These are phyloP conservation scores for Equus przewalskii DNA, from an alignment of 2,113 vertebrate species.

Conservation along the genomic window DNA sequence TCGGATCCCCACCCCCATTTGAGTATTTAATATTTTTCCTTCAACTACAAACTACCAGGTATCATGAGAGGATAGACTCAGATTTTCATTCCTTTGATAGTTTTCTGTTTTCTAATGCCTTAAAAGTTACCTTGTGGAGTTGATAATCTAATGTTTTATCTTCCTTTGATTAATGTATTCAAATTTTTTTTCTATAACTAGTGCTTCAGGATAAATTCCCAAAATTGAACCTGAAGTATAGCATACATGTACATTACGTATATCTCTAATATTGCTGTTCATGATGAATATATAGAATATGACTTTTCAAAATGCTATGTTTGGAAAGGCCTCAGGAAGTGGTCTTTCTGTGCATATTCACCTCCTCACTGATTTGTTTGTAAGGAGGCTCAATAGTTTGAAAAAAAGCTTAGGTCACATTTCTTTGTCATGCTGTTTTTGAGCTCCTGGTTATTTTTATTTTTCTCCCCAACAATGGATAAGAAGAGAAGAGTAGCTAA, in stretches of 20 bases:
- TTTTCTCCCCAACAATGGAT: background rate
- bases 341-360: background rate
- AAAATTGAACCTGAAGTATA: conserved; percentile 1
- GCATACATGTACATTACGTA: background rate
- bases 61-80: background rate
- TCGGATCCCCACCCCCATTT: background rate
- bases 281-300: background rate
- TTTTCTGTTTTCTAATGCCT: conserved; percentile 3
- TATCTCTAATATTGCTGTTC: background rate
- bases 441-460: background rate
- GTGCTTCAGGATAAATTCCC: background rate
- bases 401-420: background rate
- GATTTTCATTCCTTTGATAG: conserved; percentile 13
- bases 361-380: conserved; percentile 12
- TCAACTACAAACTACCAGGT: background rate
- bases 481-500: background rate
- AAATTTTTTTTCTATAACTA: background rate
- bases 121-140: background rate
- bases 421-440: conserved; percentile 9
- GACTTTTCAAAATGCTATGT: background rate
- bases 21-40: background rate
- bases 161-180: conserved; percentile 26
- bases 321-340: conserved; percentile 15
- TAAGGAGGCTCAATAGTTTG: background rate
- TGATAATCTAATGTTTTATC: conserved; percentile 4